Evolutionary conservation across 2,888 invertebrate genomes (phyloP).

Genomic region (Blera fallax): DNA sequence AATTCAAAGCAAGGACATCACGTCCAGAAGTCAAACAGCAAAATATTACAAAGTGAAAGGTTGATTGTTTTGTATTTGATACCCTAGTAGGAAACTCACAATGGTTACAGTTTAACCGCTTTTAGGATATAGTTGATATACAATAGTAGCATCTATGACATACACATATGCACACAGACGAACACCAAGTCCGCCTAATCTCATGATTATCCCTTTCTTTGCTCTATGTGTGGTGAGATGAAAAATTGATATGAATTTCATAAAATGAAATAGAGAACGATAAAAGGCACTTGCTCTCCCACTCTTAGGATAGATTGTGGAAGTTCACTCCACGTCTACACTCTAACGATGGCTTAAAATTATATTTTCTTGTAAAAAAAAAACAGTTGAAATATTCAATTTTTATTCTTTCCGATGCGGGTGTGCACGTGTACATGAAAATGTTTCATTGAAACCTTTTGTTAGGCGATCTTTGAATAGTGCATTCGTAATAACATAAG

Average conservation of each 20-base stretch:
- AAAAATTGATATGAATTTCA: conserved; percentile 21
- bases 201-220: background rate
- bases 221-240: background rate
- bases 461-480: conserved; percentile 42
- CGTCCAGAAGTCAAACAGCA: background rate
- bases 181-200: conserved; percentile 5
- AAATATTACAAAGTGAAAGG: background rate
- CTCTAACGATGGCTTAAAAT: background rate
- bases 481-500: conserved; percentile 36
- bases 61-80: background rate
- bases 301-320: background rate
- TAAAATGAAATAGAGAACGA: conserved; percentile 3
- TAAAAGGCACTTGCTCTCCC: conserved; percentile 8
- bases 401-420: background rate
- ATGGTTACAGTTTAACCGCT: background rate
- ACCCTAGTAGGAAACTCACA: background rate
- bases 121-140: background rate
- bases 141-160: background rate
- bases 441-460: conserved; percentile 36
- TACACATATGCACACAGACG: background rate
- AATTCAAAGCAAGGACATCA: background rate
- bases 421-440: conserved; percentile 1
- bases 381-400: conserved; percentile 17
- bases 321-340: background rate
- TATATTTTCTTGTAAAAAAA: background rate